A percentile compares a stretch with the other conserved stretches of the same genome.
Conservation (phyloP, 2,797 vertebrate species). For the Urocyon cinereoargenteus region DNA sequence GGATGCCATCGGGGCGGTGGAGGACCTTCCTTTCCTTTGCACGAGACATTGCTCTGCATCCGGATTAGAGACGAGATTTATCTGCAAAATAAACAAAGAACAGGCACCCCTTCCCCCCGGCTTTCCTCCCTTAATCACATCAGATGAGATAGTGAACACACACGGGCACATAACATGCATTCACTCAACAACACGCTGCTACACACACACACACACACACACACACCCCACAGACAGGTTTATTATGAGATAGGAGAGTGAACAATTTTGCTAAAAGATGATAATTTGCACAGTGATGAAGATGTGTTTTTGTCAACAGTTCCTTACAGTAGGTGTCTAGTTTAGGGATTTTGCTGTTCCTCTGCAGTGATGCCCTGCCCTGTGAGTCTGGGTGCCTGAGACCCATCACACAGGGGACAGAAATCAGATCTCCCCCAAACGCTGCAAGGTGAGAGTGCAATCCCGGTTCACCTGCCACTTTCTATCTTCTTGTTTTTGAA, state of each 20-base stretch:
- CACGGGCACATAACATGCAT: not conserved
- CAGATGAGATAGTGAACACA: constrained; percentile 5
- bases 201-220: not conserved
- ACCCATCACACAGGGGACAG: not conserved
- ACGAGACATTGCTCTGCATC: constrained; percentile 39
- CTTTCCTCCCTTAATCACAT: constrained; percentile 64
- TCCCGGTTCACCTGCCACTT: not conserved
- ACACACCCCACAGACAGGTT: not conserved
- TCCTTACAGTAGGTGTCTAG: not conserved
- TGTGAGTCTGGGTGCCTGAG: not conserved
- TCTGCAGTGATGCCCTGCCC: not conserved
- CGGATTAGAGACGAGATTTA: constrained; percentile 79
- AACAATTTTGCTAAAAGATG: not conserved
- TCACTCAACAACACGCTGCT: not conserved
- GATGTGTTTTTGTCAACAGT: not conserved
- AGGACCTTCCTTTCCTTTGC: constrained; percentile 65
- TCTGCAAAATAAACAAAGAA: constrained; percentile 82
- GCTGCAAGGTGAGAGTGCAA: not conserved
- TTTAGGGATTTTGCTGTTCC: not conserved
- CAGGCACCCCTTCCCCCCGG: not conserved
- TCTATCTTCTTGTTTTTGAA: not conserved
- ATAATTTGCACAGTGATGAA: not conserved
- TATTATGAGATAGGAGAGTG: not conserved
- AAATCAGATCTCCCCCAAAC: not conserved
- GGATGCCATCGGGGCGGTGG: not conserved